These are phyloP conservation scores for Lasioglossum morio DNA, from an alignment of 2,888 invertebrate genomes.

Conservation along the genomic window DNA sequence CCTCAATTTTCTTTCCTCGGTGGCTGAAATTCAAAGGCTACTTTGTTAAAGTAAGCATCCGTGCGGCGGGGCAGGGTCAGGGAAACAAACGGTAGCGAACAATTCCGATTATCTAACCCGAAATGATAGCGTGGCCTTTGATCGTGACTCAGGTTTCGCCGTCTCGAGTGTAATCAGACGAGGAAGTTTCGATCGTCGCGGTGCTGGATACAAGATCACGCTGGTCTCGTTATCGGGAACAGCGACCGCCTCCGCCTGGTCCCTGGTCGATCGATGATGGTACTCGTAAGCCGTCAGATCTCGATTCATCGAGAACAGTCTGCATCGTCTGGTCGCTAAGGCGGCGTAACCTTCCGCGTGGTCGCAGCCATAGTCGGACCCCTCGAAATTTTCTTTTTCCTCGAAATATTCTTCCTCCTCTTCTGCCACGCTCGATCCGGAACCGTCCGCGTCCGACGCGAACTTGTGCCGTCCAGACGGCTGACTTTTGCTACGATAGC, in stretches of 20 bases:
- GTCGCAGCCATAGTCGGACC: conserved; percentile 6
- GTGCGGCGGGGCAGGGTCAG: neutral
- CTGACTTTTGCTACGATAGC: conserved; percentile 42
- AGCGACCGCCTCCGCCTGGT: conserved; percentile 51
- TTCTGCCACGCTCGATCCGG: neutral
- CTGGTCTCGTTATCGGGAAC: conserved; percentile 59
- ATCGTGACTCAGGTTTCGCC: conserved; percentile 58
- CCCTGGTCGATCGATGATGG: conserved; percentile 70
- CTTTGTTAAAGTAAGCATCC: conserved; percentile 7
- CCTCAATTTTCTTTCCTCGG: conserved; percentile 11
- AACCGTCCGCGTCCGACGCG: neutral
- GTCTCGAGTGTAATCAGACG: conserved; percentile 67
- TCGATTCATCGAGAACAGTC: conserved; percentile 78
- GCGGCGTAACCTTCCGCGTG: conserved; percentile 22
- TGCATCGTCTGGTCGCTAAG: conserved; percentile 40
- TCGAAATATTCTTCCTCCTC: conserved; percentile 10
- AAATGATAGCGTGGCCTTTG: conserved; percentile 63
- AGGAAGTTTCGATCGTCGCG: conserved; percentile 59
- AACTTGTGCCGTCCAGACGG: neutral
- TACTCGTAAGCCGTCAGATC: conserved; percentile 78
- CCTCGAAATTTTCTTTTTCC: neutral
- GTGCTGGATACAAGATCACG: conserved; percentile 62
- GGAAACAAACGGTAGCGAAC: conserved; percentile 14
- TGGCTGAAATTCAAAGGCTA: conserved; percentile 16
- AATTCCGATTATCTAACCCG: conserved; percentile 48